Evolutionary conservation across 2,888 invertebrate genomes (phyloP), one percentile per base, ranked within the genome.

Genomic region (Pseudanteris insignis): DNA sequence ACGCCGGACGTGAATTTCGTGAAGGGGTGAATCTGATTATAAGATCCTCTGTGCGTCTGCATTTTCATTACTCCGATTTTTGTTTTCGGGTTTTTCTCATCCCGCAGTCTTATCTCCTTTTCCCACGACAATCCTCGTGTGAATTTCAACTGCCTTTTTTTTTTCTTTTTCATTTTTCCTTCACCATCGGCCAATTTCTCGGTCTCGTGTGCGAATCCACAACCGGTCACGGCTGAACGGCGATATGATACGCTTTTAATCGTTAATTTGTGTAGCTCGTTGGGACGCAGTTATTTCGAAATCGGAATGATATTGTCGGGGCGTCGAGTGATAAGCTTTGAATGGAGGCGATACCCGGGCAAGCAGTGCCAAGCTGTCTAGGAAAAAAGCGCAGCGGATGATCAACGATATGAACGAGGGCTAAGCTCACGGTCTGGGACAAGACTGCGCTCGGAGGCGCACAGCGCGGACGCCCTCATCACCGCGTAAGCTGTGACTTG

Each of bases 21-120:
- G 4, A 30, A 70, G 71, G 77, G 77, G 74, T 76, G 77, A 77
- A 77, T 78, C 77, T 74, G 74, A 78, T 78, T 77, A 77, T 70
- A 68, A 66, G 41, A 47, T 50, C 34, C 29, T 40, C 34, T 18
- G 18, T 46, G 43, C 47, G 29, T 14, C 38, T 37, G 25, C 33
- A 33, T 60, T 51, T 57, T 55, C 59, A 55, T 48, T 43, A 13
- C 43, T 51, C 11, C 36, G 46, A 26, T 41, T 51, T 47, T 60
- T 43, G 51, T 41, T 36, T 32, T 26, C 26, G 26, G 11, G 34
- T 34, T 37, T 55, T 47, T 47, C 36, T 41, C 40, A 3, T 9
- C 30, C 25, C 8, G 21, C 8, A 18, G 25, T 26, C 36, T 50
- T 38, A 33, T 40, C 53, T 25, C 30, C 6, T 40, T 58, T 59